phyloP scores from a whole-genome alignment of 1,140 invertebrate species.

The Atta cephalotes region DNA sequence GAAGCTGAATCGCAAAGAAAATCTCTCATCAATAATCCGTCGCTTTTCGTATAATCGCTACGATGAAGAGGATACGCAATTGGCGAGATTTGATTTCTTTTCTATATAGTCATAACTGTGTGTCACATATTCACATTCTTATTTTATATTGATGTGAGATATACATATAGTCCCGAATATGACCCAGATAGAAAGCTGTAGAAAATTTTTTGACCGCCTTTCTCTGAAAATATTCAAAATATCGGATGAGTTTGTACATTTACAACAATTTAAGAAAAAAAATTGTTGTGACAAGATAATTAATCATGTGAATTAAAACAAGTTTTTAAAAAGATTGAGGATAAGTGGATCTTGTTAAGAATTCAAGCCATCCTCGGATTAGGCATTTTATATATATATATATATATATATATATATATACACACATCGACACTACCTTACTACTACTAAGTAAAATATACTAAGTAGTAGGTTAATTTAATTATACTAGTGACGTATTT shows the following conservation, averaged over 20 bases:
- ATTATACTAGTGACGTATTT: no score
- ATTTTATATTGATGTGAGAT: not conserved
- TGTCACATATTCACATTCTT: not conserved
- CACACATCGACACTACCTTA: no score
- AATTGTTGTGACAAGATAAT: not conserved
- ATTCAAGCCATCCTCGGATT: not conserved
- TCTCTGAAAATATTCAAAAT: constrained; percentile 41
- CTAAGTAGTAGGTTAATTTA: no score
- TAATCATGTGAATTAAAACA: not conserved
- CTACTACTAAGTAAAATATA: no score
- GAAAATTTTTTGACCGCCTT: constrained; percentile 24
- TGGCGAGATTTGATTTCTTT: not conserved
- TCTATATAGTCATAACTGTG: not conserved
- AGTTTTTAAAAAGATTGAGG: not conserved
- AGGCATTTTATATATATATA: not conserved
- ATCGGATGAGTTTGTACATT: constrained; percentile 1
- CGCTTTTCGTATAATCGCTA: not conserved
- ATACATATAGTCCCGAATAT: not conserved
- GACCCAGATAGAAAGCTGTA: constrained; percentile 13
- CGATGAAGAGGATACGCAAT: not conserved
- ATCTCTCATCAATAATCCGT: not conserved
- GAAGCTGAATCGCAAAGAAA: not conserved
- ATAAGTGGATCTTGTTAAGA: not conserved
- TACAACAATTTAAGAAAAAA: not conserved
- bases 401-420: no score